Percentiles rank a stretch among this genome's conserved stretches.
Evolutionary conservation across 2,113 vertebrate species (phyloP).

Genomic region (Anarhynchus alexandrinus): DNA sequence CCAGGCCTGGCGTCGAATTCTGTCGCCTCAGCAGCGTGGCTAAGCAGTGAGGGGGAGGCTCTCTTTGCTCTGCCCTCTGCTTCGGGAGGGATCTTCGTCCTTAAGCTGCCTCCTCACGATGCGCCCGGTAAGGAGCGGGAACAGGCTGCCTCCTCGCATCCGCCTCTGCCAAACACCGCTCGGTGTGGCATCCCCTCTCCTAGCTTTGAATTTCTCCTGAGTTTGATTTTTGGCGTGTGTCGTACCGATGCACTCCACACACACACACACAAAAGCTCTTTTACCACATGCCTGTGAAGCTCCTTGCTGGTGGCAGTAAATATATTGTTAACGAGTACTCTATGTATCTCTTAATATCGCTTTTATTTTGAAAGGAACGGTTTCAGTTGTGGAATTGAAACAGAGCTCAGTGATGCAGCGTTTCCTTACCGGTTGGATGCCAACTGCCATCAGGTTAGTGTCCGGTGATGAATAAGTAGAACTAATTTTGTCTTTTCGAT

Average conservation of each 20-base stretch:
- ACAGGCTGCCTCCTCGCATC: neutral
- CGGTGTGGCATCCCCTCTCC: fast-evolving
- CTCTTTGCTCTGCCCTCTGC: constrained; percentile 86
- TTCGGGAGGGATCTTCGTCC: constrained; percentile 83
- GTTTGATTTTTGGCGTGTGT: fast-evolving
- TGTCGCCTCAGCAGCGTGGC: constrained; percentile 76
- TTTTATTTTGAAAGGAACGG: constrained; percentile 62
- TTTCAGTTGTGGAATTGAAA: constrained; percentile 84
- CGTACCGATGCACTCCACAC: fast-evolving
- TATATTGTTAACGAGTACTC: too few relatives aligned
- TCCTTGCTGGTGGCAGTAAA: neutral
- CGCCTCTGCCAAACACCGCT: too few relatives aligned
- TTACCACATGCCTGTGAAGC: fast-evolving
- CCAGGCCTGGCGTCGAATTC: constrained; percentile 72
- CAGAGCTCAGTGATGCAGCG: constrained; percentile 90
- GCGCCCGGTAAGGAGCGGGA: constrained; percentile 72
- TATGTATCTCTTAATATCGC: fast-evolving
- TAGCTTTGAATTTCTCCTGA: fast-evolving
- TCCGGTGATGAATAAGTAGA: fast-evolving
- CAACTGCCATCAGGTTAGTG: constrained; percentile 85
- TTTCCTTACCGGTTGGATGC: constrained; percentile 90
- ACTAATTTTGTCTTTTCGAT: neutral
- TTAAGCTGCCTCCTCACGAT: constrained; percentile 83
- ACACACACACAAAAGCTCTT: fast-evolving
- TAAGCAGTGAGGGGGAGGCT: constrained; percentile 85